Evolutionary conservation across 2,888 invertebrate genomes (phyloP), one percentile per base, ranked within the genome.

Genomic region (Leuctra nigra): DNA sequence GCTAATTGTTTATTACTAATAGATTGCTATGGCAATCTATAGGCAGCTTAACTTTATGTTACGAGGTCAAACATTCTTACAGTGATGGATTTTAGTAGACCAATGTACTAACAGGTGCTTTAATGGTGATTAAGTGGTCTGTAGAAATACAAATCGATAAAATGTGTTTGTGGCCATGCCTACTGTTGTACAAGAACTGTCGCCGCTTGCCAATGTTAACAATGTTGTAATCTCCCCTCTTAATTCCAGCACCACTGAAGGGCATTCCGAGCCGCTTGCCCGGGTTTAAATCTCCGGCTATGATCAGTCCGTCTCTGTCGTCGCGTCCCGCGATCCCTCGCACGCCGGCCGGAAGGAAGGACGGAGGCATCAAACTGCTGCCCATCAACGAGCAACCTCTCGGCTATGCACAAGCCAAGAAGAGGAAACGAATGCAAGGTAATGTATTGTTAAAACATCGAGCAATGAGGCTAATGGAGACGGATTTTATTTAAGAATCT

Each of bases 361-460:
- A 91, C 70, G 88, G 94, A 54, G 96, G 96, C 57, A 94, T 96
- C 64, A 97, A 97, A 75, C 76, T 97, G 48, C 75, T 97, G 36
- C 96, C 96, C 70, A 93, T 97, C 66, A 85, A 88, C 2, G 96
- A 97, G 68, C 92, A 94, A 68, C 96, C 96, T 0, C 72, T 91
- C 25, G 89, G 89, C 9, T 86, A 83, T 70, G 84, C 86, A 33
- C 85, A 84, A 46, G 91, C 91, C 14, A 95, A 95, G 70, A 89
- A 94, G 72, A 80, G 94, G 64, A 84, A 91, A 70, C 84, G 88
- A 66, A 84, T 87, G 73, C 84, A 87, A 65, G 87, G 86, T 86
- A 64, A 57, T 62, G 61, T 6, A 7, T 29, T 29, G 11, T 11
- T 29, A 11, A 29, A 6, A 29, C 29, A n/a, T n/a, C n/a, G n/a